A percentile compares a stretch with the other conserved stretches of the same genome.
These are phyloP conservation scores for Upupa epops DNA, from an alignment of 2,113 vertebrate genomes.

Conservation along the genomic window DNA sequence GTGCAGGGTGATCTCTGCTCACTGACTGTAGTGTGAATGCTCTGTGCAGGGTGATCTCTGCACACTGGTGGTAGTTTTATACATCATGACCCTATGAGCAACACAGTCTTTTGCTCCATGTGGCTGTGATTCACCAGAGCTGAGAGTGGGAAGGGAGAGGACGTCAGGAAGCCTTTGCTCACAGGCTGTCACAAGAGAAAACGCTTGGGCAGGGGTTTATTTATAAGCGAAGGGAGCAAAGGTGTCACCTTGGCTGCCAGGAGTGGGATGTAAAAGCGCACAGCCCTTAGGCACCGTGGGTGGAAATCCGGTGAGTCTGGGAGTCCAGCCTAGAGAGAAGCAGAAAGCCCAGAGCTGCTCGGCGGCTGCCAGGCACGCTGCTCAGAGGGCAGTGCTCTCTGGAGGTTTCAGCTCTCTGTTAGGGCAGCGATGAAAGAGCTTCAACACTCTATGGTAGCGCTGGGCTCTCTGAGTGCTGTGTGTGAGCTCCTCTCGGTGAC, in stretches of 20 bases:
- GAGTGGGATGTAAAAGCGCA: neutral
- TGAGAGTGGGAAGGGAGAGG: neutral
- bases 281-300: neutral
- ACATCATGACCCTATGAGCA: neutral
- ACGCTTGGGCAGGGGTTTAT: slow-evolving; percentile 8
- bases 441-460: neutral
- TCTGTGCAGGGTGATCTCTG: neutral
- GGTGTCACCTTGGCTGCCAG: slow-evolving; percentile 34
- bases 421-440: neutral
- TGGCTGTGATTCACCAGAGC: neutral
- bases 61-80: neutral
- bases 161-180: neutral
- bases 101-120: neutral
- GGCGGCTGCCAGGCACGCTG: neutral
- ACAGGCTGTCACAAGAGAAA: neutral
- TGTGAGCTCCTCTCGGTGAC: neutral
- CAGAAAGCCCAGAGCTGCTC: neutral
- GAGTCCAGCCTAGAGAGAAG: neutral
- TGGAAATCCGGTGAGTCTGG: neutral
- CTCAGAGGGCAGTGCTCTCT: neutral
- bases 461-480: rapidly evolving
- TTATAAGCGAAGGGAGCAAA: neutral
- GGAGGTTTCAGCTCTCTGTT: neutral
- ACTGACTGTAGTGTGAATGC: neutral
- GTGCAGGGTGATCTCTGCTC: neutral